Conservation (phyloP, 2,113 vertebrate genomes). For the Balaenoptera acutorostrata region DNA sequence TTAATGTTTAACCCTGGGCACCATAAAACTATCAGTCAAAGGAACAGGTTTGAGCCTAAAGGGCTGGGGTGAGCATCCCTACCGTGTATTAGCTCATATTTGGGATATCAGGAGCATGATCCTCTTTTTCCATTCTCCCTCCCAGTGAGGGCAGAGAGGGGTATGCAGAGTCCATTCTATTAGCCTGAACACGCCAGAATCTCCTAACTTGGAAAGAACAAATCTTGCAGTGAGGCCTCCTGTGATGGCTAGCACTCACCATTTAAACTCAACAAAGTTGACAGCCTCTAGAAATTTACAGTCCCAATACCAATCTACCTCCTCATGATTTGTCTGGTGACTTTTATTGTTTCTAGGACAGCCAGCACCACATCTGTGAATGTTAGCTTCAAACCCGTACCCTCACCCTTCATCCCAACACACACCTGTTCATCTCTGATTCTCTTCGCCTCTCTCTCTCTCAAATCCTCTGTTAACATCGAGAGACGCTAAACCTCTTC, state of each 20-base stretch:
- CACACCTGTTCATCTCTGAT: not conserved
- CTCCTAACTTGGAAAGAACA: not conserved
- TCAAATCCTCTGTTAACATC: not conserved
- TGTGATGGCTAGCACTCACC: not conserved
- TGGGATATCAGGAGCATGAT: not conserved
- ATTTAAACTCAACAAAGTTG: not conserved
- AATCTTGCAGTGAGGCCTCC: not conserved
- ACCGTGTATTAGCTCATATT: not conserved
- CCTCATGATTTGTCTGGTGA: not conserved
- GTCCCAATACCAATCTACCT: not conserved
- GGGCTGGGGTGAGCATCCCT: not conserved
- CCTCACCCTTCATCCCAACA: not conserved
- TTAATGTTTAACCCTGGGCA: slow-evolving; percentile 48
- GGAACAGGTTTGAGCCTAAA: not conserved
- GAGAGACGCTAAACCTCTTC: not conserved
- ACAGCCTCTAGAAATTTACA: not conserved
- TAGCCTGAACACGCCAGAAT: not conserved
- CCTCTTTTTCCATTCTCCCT: not conserved
- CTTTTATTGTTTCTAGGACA: not conserved
- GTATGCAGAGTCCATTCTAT: not conserved
- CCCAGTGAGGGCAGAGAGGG: not conserved
- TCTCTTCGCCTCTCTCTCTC: not conserved
- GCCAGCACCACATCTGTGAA: not conserved
- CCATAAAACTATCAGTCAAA: slow-evolving; percentile 19
- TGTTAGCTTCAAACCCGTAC: not conserved